Percentiles rank a stretch among this genome's conserved stretches.
Conservation (phyloP, 2,888 invertebrate genomes). For the Aricia artaxerxes region DNA sequence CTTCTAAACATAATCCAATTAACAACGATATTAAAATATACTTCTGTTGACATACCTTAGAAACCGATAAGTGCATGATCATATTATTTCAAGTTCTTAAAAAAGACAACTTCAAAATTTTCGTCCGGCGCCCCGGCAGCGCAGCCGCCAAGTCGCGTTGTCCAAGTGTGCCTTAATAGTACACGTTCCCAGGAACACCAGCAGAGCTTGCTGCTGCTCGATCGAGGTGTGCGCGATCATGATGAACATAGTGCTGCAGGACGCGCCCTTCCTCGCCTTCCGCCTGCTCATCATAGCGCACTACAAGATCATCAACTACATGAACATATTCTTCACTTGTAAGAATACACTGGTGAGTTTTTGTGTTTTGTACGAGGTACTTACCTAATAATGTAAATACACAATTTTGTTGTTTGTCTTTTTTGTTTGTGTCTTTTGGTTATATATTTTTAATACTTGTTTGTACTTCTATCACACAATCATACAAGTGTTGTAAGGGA, state of each 20-base stretch:
- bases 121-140: too few species aligned
- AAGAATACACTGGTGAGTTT: slow-evolving; percentile 90
- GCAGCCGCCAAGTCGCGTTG: not conserved
- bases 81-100: not conserved
- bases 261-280: slow-evolving; percentile 93
- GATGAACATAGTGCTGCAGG: slow-evolving; percentile 91
- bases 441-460: too few species aligned
- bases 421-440: too few species aligned
- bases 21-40: not conserved
- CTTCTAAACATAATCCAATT: not conserved
- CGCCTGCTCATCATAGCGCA: slow-evolving; percentile 92
- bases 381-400: too few species aligned
- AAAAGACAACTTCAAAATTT: not conserved
- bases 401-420: too few species aligned
- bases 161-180: slow-evolving; percentile 23
- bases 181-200: slow-evolving; percentile 64
- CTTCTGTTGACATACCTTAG: not conserved
- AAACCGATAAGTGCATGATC: not conserved
- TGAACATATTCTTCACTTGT: slow-evolving; percentile 98
- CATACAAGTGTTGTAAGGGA: too few species aligned
- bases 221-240: slow-evolving; percentile 95
- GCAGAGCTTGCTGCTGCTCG: slow-evolving; percentile 87
- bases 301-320: slow-evolving; percentile 94
- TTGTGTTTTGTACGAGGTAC: too few species aligned
- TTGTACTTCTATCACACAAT: too few species aligned